Base-by-base conservation (phyloP, 2,113 vertebrate genomes). In the Gambusia holbrooki region DNA sequence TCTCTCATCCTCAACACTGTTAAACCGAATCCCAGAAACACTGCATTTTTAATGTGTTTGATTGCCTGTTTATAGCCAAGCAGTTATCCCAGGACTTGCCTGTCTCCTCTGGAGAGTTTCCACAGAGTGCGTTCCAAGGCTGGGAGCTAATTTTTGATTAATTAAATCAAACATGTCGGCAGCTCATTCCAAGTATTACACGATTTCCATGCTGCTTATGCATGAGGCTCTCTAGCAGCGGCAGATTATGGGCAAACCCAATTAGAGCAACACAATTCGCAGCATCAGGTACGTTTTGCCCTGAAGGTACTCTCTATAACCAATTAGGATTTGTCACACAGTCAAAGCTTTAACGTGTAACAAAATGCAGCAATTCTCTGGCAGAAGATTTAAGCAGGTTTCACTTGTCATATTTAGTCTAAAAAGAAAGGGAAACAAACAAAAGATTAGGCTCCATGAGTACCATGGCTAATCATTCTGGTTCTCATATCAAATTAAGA, bases 281-380 rank as follows among this genome's bases (percentile, higher is more conserved):
- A 89, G 92, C 88, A 90, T 92, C 92, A 92, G 91, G 92, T 92
- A 90, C 81, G 84, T 87, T 91, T 88, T 69, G 69, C 90, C 93
- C 89, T 73, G 77, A 92, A 92, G 92, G 90, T 89, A 89, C 82
- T 82, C 86, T 87, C 88, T 89, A 87, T 88, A 85, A 89, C 91
- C 90, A 93, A 92, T 93, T 92, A 92, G 83, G 86, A 94, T 94
- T 92, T 89, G 93, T 93, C 91, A 94, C 86, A 86, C 88, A 90
- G 85, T 80, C 85, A 88, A 90, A 89, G 87, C 85, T 73, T 85
- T 68, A 87, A 82, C 82, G 75, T 67, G 75, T 80, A 82, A 82
- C 32, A 75, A 83, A 90, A 92, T 73, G 71, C 75, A 77, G 71
- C 62, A 73, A 76, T 90, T 90, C 76, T 88, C 76, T 84, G 79